Evolutionary conservation across 1,140 invertebrate genomes (phyloP).

Genomic region (Tenebrio molitor): DNA sequence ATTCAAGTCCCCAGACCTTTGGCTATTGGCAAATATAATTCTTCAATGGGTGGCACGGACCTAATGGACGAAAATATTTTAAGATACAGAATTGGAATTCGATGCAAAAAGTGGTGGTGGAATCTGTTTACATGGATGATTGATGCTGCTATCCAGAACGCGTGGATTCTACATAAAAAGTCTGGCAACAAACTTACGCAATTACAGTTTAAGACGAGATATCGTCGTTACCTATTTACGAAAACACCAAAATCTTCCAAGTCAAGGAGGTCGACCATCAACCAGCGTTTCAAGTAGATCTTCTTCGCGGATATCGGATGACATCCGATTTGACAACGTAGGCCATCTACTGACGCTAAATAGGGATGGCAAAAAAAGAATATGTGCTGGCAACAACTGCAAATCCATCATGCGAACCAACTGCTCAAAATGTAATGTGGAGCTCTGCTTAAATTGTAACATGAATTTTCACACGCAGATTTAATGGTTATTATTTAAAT

Average conservation of each 20-base stretch:
- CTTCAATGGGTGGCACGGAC: slow-evolving; percentile 63
- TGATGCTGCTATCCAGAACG: slow-evolving; percentile 61
- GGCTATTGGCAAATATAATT: slow-evolving; percentile 59
- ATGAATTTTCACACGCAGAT: background rate
- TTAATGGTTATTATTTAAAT: background rate
- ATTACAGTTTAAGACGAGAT: slow-evolving; percentile 54
- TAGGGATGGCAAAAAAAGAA: background rate
- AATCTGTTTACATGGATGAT: slow-evolving; percentile 60
- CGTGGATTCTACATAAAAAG: slow-evolving; percentile 60
- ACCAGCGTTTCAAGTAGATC: background rate
- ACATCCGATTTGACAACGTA: slow-evolving; percentile 48
- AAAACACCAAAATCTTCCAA: slow-evolving; percentile 48
- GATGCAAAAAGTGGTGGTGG: slow-evolving; percentile 66
- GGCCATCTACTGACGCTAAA: background rate
- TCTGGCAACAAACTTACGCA: slow-evolving; percentile 48
- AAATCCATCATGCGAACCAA: background rate
- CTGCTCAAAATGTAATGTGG: background rate
- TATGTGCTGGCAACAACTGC: background rate
- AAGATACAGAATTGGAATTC: slow-evolving; percentile 61
- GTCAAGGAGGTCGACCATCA: background rate
- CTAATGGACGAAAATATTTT: slow-evolving; percentile 64
- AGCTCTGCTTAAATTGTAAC: background rate
- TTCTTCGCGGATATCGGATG: slow-evolving; percentile 12
- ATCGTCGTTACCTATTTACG: slow-evolving; percentile 51
- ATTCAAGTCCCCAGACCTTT: slow-evolving; percentile 56